Evolutionary conservation across 2,113 vertebrate genomes (phyloP).

Genomic region (Zapornia atra): DNA sequence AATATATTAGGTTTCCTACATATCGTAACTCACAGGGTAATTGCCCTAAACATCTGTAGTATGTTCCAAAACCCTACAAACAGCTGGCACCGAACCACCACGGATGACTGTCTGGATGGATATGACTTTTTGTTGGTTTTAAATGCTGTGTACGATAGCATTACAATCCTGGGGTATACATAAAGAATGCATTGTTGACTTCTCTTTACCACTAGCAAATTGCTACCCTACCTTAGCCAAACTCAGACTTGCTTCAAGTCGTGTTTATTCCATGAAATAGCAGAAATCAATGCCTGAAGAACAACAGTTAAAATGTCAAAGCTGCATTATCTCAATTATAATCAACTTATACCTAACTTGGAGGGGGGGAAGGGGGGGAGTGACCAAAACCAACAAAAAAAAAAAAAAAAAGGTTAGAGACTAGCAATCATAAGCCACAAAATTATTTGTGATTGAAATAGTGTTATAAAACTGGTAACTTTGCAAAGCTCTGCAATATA

Average conservation of each 20-base stretch:
- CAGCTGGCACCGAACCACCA: slow-evolving; percentile 73
- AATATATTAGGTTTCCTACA: slow-evolving; percentile 76
- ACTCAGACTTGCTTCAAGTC: slow-evolving; percentile 80
- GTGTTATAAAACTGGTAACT: slow-evolving; percentile 73
- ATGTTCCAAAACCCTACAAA: slow-evolving; percentile 71
- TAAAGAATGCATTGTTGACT: slow-evolving; percentile 51
- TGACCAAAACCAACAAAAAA: not conserved
- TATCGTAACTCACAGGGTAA: slow-evolving; percentile 71
- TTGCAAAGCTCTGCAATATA: slow-evolving; percentile 67
- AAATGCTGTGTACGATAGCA: slow-evolving; percentile 64
- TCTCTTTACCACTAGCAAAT: slow-evolving; percentile 74
- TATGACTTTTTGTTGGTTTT: slow-evolving; percentile 58
- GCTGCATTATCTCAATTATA: slow-evolving; percentile 64
- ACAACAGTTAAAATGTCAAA: slow-evolving; percentile 59
- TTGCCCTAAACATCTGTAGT: slow-evolving; percentile 68
- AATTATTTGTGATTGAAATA: slow-evolving; percentile 71
- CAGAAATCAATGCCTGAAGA: slow-evolving; percentile 67
- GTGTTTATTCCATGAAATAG: slow-evolving; percentile 65
- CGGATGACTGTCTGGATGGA: slow-evolving; percentile 66
- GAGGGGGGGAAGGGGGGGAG: too few relatives aligned
- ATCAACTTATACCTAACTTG: slow-evolving; percentile 42
- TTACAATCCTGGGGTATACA: slow-evolving; percentile 58
- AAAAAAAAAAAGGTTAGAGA: slow-evolving; percentile 26
- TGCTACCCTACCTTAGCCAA: slow-evolving; percentile 76
- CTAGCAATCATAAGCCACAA: slow-evolving; percentile 66